Evolutionary conservation across 2,797 vertebrate genomes (phyloP).

Genomic region (Antrozous pallidus): DNA sequence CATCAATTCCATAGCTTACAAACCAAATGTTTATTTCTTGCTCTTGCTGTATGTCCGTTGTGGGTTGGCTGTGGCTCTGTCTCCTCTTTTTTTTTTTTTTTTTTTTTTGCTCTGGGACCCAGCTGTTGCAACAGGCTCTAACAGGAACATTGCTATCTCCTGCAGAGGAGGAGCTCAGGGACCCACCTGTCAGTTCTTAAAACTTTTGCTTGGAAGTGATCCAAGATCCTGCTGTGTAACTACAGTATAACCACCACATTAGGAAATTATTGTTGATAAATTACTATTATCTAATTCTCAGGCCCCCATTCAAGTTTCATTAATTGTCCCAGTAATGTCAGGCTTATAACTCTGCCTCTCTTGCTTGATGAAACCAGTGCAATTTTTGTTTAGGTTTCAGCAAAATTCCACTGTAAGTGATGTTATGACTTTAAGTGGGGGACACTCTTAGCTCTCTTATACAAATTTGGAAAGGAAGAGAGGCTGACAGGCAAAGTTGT

Average conservation of each 20-base stretch:
- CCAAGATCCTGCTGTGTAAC: background rate
- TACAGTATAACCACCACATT: background rate
- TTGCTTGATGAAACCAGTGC: conserved; percentile 36
- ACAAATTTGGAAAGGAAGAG: conserved; percentile 46
- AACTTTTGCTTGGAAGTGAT: background rate
- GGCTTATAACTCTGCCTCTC: background rate
- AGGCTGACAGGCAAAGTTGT: conserved; percentile 60
- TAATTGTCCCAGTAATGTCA: background rate
- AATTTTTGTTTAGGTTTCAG: conserved; percentile 42
- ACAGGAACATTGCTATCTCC: background rate
- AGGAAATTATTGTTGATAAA: background rate
- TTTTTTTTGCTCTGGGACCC: background rate
- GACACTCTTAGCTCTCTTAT: conserved; percentile 16
- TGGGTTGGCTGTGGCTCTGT: background rate
- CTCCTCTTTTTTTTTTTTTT: background rate
- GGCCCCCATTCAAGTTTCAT: background rate
- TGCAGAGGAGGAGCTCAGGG: background rate
- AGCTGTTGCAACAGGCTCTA: background rate
- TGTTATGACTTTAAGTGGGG: conserved; percentile 29
- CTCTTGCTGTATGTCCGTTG: background rate
- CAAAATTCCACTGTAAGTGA: conserved; percentile 18
- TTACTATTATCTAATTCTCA: background rate
- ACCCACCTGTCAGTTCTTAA: background rate
- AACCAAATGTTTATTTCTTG: background rate
- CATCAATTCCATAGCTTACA: background rate